Evolutionary conservation across 2,113 vertebrate genomes (phyloP).

Genomic region (Pomatostomus ruficeps): DNA sequence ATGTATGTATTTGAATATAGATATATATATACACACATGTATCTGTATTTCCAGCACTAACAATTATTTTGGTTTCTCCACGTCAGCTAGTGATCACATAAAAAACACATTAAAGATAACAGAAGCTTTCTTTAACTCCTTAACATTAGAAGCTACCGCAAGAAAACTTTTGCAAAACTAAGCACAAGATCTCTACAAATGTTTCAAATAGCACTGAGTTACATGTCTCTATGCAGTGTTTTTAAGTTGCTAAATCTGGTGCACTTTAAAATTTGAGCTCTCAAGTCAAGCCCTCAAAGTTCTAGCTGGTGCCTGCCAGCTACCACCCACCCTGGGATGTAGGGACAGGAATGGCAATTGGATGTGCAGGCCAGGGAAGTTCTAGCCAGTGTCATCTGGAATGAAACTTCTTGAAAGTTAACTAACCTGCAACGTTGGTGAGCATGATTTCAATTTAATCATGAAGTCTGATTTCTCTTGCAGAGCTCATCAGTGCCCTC

Average conservation of each 20-base stretch:
- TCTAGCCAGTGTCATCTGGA: background rate
- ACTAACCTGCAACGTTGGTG: background rate
- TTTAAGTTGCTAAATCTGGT: background rate
- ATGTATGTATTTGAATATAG: background rate
- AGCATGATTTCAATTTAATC: background rate
- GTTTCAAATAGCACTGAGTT: background rate
- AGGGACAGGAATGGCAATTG: background rate
- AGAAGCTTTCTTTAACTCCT: background rate
- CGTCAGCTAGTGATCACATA: background rate
- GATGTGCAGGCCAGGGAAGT: background rate
- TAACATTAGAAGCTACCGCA: background rate
- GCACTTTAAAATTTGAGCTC: background rate
- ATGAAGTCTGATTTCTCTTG: background rate
- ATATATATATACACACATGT: fast-evolving
- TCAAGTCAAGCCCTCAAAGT: background rate
- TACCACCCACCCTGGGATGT: background rate
- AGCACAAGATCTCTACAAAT: background rate
- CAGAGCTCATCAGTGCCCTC: background rate
- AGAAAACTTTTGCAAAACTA: background rate
- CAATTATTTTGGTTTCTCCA: background rate
- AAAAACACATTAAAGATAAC: background rate
- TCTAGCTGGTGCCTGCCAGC: background rate
- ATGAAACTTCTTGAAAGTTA: background rate
- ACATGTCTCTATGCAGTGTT: background rate
- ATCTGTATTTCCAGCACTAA: background rate